phyloP scores from a whole-genome alignment of 2,888 invertebrate species.

The Panorpa germanica region DNA sequence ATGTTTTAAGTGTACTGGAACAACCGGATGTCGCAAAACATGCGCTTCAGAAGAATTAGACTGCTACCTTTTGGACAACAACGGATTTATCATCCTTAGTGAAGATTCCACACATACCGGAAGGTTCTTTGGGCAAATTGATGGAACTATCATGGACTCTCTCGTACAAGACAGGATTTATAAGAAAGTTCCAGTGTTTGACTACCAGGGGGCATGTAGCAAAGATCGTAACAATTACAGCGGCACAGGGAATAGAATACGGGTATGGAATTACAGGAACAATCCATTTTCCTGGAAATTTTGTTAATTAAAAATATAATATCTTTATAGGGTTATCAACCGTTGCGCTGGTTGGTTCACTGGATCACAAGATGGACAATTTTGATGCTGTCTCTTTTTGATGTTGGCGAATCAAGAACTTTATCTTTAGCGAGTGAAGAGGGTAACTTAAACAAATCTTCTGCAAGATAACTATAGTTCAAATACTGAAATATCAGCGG shows the following conservation, averaged over 20 bases:
- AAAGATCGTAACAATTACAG: conserved; percentile 45
- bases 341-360: conserved; percentile 32
- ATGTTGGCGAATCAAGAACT: conserved; percentile 22
- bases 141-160: conserved; percentile 87
- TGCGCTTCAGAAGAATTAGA: conserved; percentile 76
- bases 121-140: conserved; percentile 84
- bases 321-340: no score
- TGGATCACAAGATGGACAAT: conserved; percentile 31
- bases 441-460: no score
- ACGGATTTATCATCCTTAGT: conserved; percentile 83
- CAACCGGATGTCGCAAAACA: conserved; percentile 55
- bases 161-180: conserved; percentile 80
- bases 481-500: no score
- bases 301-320: no score
- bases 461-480: no score
- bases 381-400: conserved; percentile 30
- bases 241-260: conserved; percentile 21
- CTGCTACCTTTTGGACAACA: conserved; percentile 87
- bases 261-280: conserved; percentile 11
- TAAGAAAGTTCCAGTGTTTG: conserved; percentile 69
- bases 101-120: conserved; percentile 76
- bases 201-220: conserved; percentile 76
- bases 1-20: conserved; percentile 54
- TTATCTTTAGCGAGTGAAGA: conserved; percentile 32
- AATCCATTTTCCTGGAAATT: no score